Base-by-base conservation (phyloP, 2,888 invertebrate genomes). In the Callimorpha dominula region DNA sequence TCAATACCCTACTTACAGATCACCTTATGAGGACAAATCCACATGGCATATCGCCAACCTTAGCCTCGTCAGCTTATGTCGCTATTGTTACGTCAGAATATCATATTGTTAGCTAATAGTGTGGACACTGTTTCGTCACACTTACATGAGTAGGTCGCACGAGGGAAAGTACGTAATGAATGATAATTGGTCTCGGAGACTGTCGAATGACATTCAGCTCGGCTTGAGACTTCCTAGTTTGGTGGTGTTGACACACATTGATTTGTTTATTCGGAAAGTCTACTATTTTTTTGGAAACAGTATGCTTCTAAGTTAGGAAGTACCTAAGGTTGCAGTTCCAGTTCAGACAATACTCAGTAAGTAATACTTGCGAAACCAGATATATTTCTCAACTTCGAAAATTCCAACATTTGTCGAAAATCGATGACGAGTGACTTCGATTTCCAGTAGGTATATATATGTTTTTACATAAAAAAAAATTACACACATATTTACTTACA, bases 21-120 rank as follows among this genome's bases (percentile, higher is more conserved):
- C 78, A 74, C 81, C 81, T 65, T 81, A 77, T 76, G 73, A 68
- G 78, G 75, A 64, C 66, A 70, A 40, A 71, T 75, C 66, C 76
- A 76, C 75, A 76, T 76, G 73, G 74, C 71, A 79, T 77, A 83
- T 79, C 81, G 78, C 78, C 92, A 94, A 94, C 95, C 94, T 95
- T 94, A 94, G 94, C 94, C 94, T 91, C 91, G 86, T 91, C 94
- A 89, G 83, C 82, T 91, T 89, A 88, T 87, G 85, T 91, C 88
- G 91, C 79, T 78, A 68, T 75, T 71, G 82, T 91, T 89, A 88
- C 87, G 86, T 91, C 89, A 91, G 78, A 78, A 74, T 76, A 74
- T 85, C 78, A 75, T 85, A 78, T 78, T 82, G 87, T 93, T 92
- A 89, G 82, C 85, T 90, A 93, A 93, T 81, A 65, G 31, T 43